phyloP scores from a whole-genome alignment of 1,140 invertebrate genomes.

The Camponotus pennsylvanicus region DNA sequence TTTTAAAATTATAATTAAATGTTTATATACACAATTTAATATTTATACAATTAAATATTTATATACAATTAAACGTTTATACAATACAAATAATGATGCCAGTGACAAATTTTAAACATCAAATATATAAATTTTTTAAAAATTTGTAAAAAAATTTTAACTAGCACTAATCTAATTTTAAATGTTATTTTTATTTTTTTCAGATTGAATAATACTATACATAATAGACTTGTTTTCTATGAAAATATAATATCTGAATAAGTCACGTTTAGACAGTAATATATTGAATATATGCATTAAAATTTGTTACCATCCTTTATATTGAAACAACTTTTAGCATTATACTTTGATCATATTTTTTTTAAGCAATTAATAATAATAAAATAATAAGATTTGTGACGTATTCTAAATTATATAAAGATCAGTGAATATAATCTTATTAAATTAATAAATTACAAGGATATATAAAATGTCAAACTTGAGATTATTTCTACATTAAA shows the following conservation, averaged over 20 bases:
- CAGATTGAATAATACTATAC: constrained; percentile 2
- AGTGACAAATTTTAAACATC: not conserved
- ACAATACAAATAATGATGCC: not conserved
- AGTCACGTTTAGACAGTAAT: not conserved
- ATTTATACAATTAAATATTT: not conserved
- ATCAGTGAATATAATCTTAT: not conserved
- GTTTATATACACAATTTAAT: not conserved
- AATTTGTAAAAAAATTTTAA: not conserved
- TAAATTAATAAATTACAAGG: constrained; percentile 18
- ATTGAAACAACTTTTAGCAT: constrained; percentile 7
- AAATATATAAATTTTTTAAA: not conserved
- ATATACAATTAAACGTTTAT: constrained; percentile 9
- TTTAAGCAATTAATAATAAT: not conserved
- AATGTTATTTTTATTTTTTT: constrained; percentile 16
- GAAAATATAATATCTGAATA: constrained; percentile 36
- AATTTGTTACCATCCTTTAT: constrained; percentile 37
- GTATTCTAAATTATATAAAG: constrained; percentile 13
- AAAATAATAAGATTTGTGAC: constrained; percentile 3
- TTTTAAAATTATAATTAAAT: not conserved
- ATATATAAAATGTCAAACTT: not conserved
- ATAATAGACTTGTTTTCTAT: not conserved
- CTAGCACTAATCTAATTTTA: not conserved
- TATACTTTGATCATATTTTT: constrained; percentile 8
- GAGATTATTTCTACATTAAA: not conserved
- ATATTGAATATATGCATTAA: not conserved